Evolutionary conservation across 2,113 vertebrate genomes (phyloP).

Genomic region (Rhegmatorhina hoffmannsi): DNA sequence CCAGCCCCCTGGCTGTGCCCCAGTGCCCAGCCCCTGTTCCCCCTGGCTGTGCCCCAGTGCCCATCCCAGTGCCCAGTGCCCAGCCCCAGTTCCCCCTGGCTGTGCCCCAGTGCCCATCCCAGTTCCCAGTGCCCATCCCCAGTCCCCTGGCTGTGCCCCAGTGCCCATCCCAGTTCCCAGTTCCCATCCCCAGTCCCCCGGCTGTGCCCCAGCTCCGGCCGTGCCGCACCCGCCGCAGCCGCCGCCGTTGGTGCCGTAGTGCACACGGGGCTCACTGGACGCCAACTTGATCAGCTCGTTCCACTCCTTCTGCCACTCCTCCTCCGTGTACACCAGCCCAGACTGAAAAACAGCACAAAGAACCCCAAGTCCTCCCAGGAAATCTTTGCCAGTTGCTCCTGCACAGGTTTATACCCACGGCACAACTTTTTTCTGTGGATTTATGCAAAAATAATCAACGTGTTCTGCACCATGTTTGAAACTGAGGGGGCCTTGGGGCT

Average conservation of each 20-base stretch:
- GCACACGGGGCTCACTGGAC: slow-evolving; percentile 89
- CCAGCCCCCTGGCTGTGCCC: too few species aligned
- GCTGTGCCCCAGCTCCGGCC: accelerated
- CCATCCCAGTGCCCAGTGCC: too few species aligned
- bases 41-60: too few species aligned
- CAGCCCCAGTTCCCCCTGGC: too few species aligned
- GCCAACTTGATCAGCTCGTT: slow-evolving; percentile 91
- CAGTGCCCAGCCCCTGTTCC: too few species aligned
- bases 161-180: too few species aligned
- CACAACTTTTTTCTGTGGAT: accelerated
- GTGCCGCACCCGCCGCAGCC: slow-evolving; percentile 78
- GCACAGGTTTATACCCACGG: accelerated
- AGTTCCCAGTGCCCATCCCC: too few species aligned
- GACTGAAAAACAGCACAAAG: slow-evolving; percentile 77
- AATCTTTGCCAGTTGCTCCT: neutral
- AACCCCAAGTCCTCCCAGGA: accelerated
- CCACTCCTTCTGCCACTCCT: slow-evolving; percentile 99
- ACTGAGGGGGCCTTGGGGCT: neutral
- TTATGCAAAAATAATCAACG: accelerated
- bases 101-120: too few species aligned
- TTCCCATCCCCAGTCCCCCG: too few species aligned
- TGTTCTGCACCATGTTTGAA: accelerated
- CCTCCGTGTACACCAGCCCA: slow-evolving; percentile 94
- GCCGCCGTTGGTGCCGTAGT: slow-evolving; percentile 85
- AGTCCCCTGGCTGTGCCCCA: accelerated